These are phyloP conservation scores for Ceratotherium simum DNA, from an alignment of 2,113 vertebrate genomes.

Conservation along the genomic window DNA sequence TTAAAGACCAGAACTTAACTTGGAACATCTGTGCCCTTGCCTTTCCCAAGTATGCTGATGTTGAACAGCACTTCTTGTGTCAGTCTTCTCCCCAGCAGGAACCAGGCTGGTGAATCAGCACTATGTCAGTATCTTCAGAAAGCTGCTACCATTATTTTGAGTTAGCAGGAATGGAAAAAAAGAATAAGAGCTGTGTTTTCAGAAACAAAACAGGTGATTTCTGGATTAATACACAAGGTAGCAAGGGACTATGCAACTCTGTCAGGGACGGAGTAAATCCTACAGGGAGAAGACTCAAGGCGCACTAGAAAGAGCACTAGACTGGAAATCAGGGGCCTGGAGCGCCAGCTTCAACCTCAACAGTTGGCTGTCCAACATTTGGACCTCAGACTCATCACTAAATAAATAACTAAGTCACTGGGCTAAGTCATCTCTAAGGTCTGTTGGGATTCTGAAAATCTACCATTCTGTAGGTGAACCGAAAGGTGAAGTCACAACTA, in stretches of 20 bases:
- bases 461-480: not conserved
- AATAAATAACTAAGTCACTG: not conserved
- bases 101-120: slow-evolving; percentile 52
- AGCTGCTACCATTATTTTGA: slow-evolving; percentile 49
- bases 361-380: not conserved
- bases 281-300: not conserved
- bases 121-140: slow-evolving; percentile 6
- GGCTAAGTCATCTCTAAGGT: not conserved
- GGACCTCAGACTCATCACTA: not conserved
- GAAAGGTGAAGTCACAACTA: not conserved
- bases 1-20: slow-evolving; percentile 68
- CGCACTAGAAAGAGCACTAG: not conserved
- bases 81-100: slow-evolving; percentile 66
- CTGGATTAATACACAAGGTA: not conserved
- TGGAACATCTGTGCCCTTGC: slow-evolving; percentile 73
- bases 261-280: not conserved
- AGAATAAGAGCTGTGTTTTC: not conserved
- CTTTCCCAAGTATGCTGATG: not conserved
- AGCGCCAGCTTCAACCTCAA: not conserved
- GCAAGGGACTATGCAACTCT: not conserved
- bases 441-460: not conserved
- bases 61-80: not conserved
- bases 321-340: not conserved
- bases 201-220: slow-evolving; percentile 19
- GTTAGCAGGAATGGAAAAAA: not conserved